A percentile compares a stretch with the other conserved stretches of the same genome.
Evolutionary conservation across 1,140 invertebrate species (phyloP).

Genomic region (Notospermus geniculatus): DNA sequence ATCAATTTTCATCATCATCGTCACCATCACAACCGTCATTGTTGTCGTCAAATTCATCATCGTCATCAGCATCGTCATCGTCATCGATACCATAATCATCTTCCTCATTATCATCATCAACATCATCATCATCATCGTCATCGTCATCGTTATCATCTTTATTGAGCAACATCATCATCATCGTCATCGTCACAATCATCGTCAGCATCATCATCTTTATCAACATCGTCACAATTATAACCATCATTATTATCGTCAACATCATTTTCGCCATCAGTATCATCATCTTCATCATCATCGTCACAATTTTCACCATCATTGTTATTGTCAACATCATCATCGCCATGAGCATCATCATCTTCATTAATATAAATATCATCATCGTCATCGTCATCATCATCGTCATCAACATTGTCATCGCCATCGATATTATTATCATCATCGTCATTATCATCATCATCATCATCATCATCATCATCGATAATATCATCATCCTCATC

Average conservation of each 20-base stretch:
- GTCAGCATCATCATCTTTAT: too few species aligned
- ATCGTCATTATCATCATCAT: conserved; percentile 3
- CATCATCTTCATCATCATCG: not conserved
- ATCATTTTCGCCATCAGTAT: too few species aligned
- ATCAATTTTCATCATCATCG: too few species aligned
- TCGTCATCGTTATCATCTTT: conserved; percentile 10
- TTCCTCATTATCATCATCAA: not conserved
- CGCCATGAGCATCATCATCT: too few species aligned
- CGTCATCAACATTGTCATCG: too few species aligned
- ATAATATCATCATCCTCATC: not conserved
- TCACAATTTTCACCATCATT: not conserved
- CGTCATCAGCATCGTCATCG: not conserved
- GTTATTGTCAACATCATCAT: too few species aligned
- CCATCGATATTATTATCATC: too few species aligned
- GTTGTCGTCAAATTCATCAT: conserved; percentile 10
- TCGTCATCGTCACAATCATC: too few species aligned
- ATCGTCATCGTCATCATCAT: not conserved
- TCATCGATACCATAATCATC: not conserved
- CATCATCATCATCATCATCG: conserved; percentile 2
- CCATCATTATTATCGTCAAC: too few species aligned
- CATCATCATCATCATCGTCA: conserved; percentile 11
- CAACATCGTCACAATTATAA: not conserved
- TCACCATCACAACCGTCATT: not conserved
- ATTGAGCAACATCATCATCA: not conserved
- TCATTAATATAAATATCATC: conserved; percentile 7